Conservation (phyloP, 2,113 vertebrate genomes). For the Ursus arctos region DNA sequence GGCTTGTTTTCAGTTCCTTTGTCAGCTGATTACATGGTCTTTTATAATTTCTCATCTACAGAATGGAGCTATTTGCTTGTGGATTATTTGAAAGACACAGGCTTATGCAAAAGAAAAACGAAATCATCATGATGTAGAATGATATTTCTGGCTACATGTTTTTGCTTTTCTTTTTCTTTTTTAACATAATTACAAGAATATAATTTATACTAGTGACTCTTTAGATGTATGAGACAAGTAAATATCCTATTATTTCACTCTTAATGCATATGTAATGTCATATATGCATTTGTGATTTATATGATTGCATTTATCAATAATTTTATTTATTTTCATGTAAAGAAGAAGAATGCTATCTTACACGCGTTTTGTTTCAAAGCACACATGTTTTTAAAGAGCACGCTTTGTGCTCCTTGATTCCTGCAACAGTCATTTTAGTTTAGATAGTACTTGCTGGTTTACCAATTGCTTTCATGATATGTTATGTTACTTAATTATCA, state of each 20-base stretch:
- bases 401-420: background rate
- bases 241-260: conserved; percentile 35
- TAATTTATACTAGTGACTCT: conserved; percentile 58
- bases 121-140: conserved; percentile 83
- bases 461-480: background rate
- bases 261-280: conserved; percentile 37
- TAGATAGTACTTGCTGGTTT: background rate
- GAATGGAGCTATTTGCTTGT: conserved; percentile 90
- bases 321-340: conserved; percentile 57
- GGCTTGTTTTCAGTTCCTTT: conserved; percentile 91
- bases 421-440: background rate
- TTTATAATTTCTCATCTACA: conserved; percentile 91
- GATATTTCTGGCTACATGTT: conserved; percentile 82
- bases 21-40: conserved; percentile 93
- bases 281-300: conserved; percentile 36
- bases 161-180: conserved; percentile 71
- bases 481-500: background rate
- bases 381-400: background rate
- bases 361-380: conserved; percentile 29
- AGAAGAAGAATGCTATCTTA: conserved; percentile 12
- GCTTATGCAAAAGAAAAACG: conserved; percentile 90
- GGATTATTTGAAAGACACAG: conserved; percentile 91
- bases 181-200: conserved; percentile 46
- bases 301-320: conserved; percentile 23
- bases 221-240: conserved; percentile 58